Conservation (phyloP, 2,113 vertebrate genomes). For the Morphnarchus princeps region DNA sequence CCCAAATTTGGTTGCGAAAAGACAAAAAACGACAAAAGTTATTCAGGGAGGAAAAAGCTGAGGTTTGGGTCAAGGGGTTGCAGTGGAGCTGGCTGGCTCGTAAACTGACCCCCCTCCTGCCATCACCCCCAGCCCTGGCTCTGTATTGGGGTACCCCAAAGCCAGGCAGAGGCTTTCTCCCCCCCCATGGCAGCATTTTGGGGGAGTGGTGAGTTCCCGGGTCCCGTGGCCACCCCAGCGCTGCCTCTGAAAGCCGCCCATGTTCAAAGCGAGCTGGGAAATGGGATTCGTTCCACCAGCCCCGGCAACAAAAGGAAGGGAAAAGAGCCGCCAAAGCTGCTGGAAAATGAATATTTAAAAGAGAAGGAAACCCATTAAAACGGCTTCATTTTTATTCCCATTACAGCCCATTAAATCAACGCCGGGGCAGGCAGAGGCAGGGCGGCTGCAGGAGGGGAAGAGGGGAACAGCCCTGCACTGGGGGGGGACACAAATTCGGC, state of each 20-base stretch:
- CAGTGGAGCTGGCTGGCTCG: background rate
- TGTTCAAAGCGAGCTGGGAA: background rate
- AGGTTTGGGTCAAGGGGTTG: background rate
- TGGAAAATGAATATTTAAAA: slow-evolving; percentile 13
- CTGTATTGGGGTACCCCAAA: background rate
- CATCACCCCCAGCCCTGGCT: background rate
- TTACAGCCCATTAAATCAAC: background rate
- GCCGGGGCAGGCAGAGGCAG: background rate
- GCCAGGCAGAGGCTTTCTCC: background rate
- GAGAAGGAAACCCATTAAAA: background rate
- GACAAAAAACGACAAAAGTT: background rate
- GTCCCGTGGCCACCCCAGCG: background rate
- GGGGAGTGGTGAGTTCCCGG: background rate
- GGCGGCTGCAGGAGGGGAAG: background rate
- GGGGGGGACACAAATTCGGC: background rate
- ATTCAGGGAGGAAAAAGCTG: too few relatives aligned
- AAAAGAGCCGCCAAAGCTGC: background rate
- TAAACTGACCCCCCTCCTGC: too few relatives aligned
- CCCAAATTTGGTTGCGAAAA: background rate
- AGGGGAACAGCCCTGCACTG: background rate
- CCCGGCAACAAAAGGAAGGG: background rate
- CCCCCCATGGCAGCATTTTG: background rate
- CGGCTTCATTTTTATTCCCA: background rate
- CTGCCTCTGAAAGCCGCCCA: background rate
- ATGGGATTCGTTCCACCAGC: background rate